Base-by-base conservation (phyloP, 2,797 vertebrate species). In the Etheostoma nigrum region DNA sequence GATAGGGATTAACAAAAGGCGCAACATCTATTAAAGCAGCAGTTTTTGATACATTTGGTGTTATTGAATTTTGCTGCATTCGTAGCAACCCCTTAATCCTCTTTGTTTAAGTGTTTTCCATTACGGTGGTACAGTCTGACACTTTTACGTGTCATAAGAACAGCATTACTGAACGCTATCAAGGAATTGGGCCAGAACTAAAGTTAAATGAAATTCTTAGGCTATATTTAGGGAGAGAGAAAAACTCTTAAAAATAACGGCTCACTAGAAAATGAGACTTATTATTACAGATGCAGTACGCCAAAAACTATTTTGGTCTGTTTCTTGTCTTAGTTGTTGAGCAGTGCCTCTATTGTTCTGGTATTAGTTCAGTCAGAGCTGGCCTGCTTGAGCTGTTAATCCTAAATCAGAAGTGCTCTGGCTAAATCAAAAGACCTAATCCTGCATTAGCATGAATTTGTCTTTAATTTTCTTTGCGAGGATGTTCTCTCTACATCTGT, bases 81-180 rank as follows among this genome's bases (percentile, higher is more conserved):
- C 59, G 67, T 47, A 57, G 79, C 76, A 82, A 86, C 89, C 78
- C 76, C 58, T 73, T 83, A 83, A 85, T 91, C 86, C 86, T 90
- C 83, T 89, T 88, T 91, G 85, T 90, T 85, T 86, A 81, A 91
- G 76, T 88, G 85, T 90, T 92, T 92, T 90, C 83, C 78, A 88
- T 93, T 90, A 81, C 63, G 59, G 69, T 54, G 67, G 52, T 71
- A 81, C 66, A 73, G 74, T 87, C 69, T 36, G 47, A 63, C 83
- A 86, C 84, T 88, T 92, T 86, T 86, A 82, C 87, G 72, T 84
- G 87, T 75, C 80, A 84, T 75, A 84, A 81, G 85, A 86, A 87
- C 72, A 78, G 79, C 88, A 72, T 89, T 81, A 72, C 67, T 72
- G 30, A 82, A 74, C 12, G 45, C 81, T 88, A 72, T 84, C 36